Evolutionary conservation across 2,797 vertebrate genomes (phyloP).

Genomic region (Acridotheres tristis): DNA sequence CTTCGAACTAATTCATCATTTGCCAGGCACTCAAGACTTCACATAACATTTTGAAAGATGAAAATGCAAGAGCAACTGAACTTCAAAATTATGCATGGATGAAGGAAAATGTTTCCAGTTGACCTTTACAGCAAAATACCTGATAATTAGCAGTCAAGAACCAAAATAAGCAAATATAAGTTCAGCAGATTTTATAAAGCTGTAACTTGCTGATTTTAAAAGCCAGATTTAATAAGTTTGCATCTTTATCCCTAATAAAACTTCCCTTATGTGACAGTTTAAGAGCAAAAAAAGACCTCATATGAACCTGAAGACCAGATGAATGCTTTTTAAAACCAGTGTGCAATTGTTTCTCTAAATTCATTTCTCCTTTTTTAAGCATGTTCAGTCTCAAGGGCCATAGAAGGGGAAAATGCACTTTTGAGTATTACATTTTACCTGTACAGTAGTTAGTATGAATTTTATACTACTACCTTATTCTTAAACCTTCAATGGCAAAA

Average conservation of each 20-base stretch:
- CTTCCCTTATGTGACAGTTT: neutral
- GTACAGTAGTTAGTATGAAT: conserved; percentile 19
- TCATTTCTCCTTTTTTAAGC: conserved; percentile 41
- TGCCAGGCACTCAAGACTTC: neutral
- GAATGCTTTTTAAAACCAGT: neutral
- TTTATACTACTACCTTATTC: neutral
- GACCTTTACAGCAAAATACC: neutral
- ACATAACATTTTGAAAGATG: neutral
- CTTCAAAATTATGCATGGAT: neutral
- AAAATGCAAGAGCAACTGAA: neutral
- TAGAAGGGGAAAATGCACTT: conserved; percentile 32
- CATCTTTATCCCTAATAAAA: neutral
- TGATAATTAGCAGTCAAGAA: neutral
- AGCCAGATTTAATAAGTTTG: neutral
- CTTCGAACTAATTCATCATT: neutral
- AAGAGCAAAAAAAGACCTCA: neutral
- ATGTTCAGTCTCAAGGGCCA: conserved; percentile 22
- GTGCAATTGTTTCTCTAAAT: conserved; percentile 55
- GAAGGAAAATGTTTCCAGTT: neutral
- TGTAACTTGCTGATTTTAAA: neutral
- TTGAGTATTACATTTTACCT: conserved; percentile 34
- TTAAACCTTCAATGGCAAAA: neutral
- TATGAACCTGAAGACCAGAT: neutral
- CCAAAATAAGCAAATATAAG: neutral
- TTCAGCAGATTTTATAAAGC: conserved; percentile 29